Percentiles rank a stretch among this genome's conserved stretches.
Evolutionary conservation across 1,140 invertebrate genomes (phyloP).

Genomic region (Phenacoccus solenopsis): DNA sequence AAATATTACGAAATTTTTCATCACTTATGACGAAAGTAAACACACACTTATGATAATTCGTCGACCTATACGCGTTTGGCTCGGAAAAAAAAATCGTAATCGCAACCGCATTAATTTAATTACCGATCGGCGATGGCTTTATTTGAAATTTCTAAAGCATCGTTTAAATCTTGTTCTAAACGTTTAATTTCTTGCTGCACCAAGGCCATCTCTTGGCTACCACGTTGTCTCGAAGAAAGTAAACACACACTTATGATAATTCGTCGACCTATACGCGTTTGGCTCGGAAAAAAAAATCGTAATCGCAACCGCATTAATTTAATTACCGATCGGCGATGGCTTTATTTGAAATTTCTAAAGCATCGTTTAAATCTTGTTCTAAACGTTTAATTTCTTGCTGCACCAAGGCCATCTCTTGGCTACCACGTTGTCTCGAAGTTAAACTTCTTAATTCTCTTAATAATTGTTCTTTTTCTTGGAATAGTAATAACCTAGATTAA

Average conservation of each 20-base stretch:
- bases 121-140: constrained; percentile 75
- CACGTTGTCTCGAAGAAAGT: constrained; percentile 67
- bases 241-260: too few species aligned
- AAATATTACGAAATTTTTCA: too few species aligned
- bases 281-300: too few species aligned
- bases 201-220: constrained; percentile 67
- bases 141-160: constrained; percentile 82
- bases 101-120: neutral
- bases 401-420: constrained; percentile 72
- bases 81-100: too few species aligned
- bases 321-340: constrained; percentile 67
- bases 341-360: constrained; percentile 81
- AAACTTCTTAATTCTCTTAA: constrained; percentile 78
- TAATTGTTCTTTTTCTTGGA: constrained; percentile 89
- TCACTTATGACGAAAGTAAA: too few species aligned
- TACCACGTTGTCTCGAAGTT: constrained; percentile 65
- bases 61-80: too few species aligned
- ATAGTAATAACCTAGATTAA: constrained; percentile 56
- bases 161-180: constrained; percentile 81
- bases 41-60: too few species aligned
- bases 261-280: too few species aligned
- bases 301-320: too few species aligned
- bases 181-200: constrained; percentile 72
- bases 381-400: constrained; percentile 69
- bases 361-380: constrained; percentile 82